Evolutionary conservation across 2,113 vertebrate genomes (phyloP).

Genomic region (Xiphias gladius): DNA sequence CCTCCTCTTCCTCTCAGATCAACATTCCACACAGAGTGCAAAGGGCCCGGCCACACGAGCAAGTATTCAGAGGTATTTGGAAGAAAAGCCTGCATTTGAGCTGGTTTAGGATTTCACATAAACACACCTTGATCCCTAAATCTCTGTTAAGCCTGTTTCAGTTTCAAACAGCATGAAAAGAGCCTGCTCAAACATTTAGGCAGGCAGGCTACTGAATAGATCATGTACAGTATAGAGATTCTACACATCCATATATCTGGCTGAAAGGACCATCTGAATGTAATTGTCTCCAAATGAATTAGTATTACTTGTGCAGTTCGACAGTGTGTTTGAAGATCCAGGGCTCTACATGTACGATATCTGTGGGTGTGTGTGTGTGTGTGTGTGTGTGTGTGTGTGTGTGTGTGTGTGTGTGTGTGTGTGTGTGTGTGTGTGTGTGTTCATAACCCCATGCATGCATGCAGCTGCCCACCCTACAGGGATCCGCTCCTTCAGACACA

Average conservation of each 20-base stretch:
- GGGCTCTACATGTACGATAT: constrained; percentile 12
- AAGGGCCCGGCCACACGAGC: constrained; percentile 71
- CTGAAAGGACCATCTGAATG: constrained; percentile 49
- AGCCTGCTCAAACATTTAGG: constrained; percentile 58
- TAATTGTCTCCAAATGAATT: constrained; percentile 37
- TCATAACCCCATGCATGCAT: constrained; percentile 67
- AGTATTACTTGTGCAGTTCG: constrained; percentile 26
- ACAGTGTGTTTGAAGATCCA: constrained; percentile 33
- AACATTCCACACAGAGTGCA: constrained; percentile 76
- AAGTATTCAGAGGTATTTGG: constrained; percentile 69
- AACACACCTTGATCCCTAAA: constrained; percentile 85
- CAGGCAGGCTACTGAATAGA: constrained; percentile 54
- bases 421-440: constrained; percentile 50
- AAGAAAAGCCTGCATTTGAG: constrained; percentile 68
- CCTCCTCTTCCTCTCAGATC: constrained; percentile 70
- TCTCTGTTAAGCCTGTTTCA: constrained; percentile 80
- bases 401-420: constrained; percentile 27
- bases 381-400: constrained; percentile 1
- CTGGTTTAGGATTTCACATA: constrained; percentile 81
- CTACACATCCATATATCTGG: constrained; percentile 31
- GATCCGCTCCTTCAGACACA: constrained; percentile 82
- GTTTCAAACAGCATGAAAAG: constrained; percentile 76
- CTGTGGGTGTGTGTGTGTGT: neutral
- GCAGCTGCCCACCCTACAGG: constrained; percentile 74
- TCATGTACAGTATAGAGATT: constrained; percentile 41